Base-by-base conservation (phyloP, 2,888 invertebrate genomes). In the Catocala nupta region DNA sequence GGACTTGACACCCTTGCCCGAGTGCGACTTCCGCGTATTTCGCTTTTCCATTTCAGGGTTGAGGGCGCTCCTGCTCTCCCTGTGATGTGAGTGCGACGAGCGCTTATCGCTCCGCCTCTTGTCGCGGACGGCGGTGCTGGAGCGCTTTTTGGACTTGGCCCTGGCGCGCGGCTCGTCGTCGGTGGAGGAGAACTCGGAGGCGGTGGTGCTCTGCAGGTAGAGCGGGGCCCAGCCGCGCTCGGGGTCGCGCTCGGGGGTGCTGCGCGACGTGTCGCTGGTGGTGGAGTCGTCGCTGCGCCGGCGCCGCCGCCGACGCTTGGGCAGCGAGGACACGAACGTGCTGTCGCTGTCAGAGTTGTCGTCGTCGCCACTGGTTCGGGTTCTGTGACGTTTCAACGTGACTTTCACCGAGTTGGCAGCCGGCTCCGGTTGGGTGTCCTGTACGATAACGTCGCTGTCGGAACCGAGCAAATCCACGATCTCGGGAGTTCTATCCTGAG, bases 401-500 rank as follows among this genome's bases (percentile, higher is more conserved):
- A 88, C 77, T 64, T 87, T 88, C 16, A 88, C 88, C 10, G 81
- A 65, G n/a, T 81, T 75, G 39, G 59, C 66, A 13, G 75, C 52
- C 50, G 70, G 75, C 51, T 80, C 85, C n/a, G 86, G 71, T 39
- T 75, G 80, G 10, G 72, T 66, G 11, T 93, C 93, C 49, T 91
- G 90, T 36, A 94, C 82, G 25, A 92, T 87, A 9, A 92, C 92
- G 73, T 92, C 95, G 70, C 94, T 95, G 76, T 95, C 95, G 3
- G 95, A 95, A n/a, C 95, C 95, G 10, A 94, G 83, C 62, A 96
- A 81, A 71, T 95, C 95, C 13, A 96, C 95, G 0, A 96, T 93
- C 82, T 96, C 96, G 0, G 96, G 96, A 47, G 96, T 96, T 62
- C 96, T 91, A 72, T 96, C 95, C 70, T 94, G 94, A 65, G 95